Evolutionary conservation across 1,140 invertebrate species (phyloP).

Genomic region (Cherax destructor): DNA sequence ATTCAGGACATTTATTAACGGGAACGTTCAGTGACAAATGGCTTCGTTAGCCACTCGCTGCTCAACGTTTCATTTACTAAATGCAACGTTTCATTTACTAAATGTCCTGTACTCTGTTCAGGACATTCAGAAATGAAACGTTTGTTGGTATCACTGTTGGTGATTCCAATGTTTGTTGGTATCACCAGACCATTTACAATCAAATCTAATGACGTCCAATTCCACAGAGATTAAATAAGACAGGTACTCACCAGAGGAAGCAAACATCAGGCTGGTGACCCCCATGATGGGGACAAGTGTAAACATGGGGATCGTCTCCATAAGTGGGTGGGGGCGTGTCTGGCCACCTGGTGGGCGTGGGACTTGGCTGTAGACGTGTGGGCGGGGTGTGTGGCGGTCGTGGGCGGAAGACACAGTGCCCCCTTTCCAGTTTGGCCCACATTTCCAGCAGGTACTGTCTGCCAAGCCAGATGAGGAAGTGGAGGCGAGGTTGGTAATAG

Average conservation of each 20-base stretch:
- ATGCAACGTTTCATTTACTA: too few relatives aligned
- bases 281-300: slow-evolving; percentile 53
- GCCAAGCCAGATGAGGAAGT: slow-evolving; percentile 53
- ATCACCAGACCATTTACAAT: too few relatives aligned
- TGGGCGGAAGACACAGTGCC: background rate
- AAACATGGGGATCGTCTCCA: slow-evolving; percentile 23
- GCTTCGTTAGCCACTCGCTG: too few relatives aligned
- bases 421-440: slow-evolving; percentile 37
- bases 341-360: background rate
- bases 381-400: slow-evolving; percentile 14
- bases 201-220: too few relatives aligned
- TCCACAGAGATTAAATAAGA: too few relatives aligned
- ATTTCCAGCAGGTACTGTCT: slow-evolving; percentile 42
- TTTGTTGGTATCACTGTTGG: too few relatives aligned
- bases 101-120: too few relatives aligned
- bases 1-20: too few relatives aligned
- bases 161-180: too few relatives aligned
- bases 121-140: too few relatives aligned
- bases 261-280: slow-evolving; percentile 39
- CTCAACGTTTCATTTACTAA: too few relatives aligned
- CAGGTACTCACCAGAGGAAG: slow-evolving; percentile 45
- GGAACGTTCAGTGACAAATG: too few relatives aligned
- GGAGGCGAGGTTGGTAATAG: slow-evolving; percentile 35
- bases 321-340: slow-evolving; percentile 3
- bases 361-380: background rate